These are phyloP conservation scores for Gymnodraco acuticeps DNA, from an alignment of 2,797 vertebrate genomes.

Conservation along the genomic window DNA sequence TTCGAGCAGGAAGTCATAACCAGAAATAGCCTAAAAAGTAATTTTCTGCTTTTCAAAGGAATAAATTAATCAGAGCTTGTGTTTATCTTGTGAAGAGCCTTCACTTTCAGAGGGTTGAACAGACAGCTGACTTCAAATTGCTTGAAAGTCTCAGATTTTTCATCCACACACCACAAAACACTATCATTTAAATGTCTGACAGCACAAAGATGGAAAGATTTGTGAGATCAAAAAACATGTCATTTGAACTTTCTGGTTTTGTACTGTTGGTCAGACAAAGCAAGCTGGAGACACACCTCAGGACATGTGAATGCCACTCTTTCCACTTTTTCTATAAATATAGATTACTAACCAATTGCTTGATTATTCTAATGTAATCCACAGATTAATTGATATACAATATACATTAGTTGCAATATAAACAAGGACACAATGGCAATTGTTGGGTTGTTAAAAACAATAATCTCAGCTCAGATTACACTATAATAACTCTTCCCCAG, in stretches of 20 bases:
- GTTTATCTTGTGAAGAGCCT: neutral
- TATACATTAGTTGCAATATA: too few relatives aligned
- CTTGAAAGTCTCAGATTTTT: conserved; percentile 3
- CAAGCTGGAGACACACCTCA: neutral
- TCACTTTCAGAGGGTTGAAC: neutral
- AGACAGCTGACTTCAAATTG: conserved; percentile 13
- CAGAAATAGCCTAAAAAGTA: conserved; percentile 9
- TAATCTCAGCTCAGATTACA: too few relatives aligned
- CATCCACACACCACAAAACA: neutral
- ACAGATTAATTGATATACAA: too few relatives aligned
- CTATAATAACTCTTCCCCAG: too few relatives aligned
- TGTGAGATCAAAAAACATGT: neutral
- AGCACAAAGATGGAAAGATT: neutral
- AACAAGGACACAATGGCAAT: too few relatives aligned
- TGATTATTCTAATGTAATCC: too few relatives aligned
- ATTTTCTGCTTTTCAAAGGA: conserved; percentile 13
- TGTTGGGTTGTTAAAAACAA: too few relatives aligned
- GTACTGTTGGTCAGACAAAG: neutral
- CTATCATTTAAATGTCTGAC: neutral
- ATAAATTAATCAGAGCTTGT: conserved; percentile 3
- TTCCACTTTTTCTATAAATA: neutral
- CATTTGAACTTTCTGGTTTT: neutral
- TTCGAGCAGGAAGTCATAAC: neutral
- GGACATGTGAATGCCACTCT: neutral
- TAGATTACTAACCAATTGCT: neutral